Evolutionary conservation across 2,888 invertebrate species (phyloP).

Genomic region (Aphidius colemani): DNA sequence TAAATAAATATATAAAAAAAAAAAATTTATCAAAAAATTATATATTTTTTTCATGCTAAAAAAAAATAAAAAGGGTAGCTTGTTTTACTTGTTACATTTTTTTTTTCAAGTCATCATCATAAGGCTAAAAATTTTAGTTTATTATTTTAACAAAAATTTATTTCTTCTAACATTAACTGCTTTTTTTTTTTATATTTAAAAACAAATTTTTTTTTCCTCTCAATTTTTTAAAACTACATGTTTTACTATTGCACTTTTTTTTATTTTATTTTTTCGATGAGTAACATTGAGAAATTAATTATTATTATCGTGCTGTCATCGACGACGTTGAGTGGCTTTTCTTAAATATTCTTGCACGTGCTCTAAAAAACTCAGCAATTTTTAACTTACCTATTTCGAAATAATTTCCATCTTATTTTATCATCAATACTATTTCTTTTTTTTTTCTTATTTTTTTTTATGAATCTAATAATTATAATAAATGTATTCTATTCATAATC

Average conservation of each 20-base stretch:
- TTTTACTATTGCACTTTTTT: conserved; percentile 5
- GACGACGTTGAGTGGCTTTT: conserved; percentile 51
- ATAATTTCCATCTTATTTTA: too few species aligned
- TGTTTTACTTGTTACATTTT: too few species aligned
- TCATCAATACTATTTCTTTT: too few species aligned
- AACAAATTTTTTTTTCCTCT: conserved; percentile 21
- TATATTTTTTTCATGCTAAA: too few species aligned
- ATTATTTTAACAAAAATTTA: conserved; percentile 51
- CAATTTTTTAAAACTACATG: conserved; percentile 17
- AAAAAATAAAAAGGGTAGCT: too few species aligned
- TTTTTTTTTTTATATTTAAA: too few species aligned
- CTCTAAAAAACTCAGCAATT: conserved; percentile 8
- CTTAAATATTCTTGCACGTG: conserved; percentile 43
- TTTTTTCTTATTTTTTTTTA: too few species aligned
- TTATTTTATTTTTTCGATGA: too few species aligned
- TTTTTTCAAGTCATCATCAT: too few species aligned
- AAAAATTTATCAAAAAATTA: too few species aligned
- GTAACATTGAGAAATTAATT: background rate
- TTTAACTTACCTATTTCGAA: conserved; percentile 30
- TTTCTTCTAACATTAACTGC: conserved; percentile 33
- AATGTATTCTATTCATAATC: background rate
- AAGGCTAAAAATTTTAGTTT: conserved; percentile 36
- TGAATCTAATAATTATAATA: background rate
- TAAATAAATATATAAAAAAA: too few species aligned
- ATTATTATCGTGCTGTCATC: conserved; percentile 45